Evolutionary conservation across 2,797 vertebrate genomes (phyloP).

Genomic region (Chrysolophus pictus): DNA sequence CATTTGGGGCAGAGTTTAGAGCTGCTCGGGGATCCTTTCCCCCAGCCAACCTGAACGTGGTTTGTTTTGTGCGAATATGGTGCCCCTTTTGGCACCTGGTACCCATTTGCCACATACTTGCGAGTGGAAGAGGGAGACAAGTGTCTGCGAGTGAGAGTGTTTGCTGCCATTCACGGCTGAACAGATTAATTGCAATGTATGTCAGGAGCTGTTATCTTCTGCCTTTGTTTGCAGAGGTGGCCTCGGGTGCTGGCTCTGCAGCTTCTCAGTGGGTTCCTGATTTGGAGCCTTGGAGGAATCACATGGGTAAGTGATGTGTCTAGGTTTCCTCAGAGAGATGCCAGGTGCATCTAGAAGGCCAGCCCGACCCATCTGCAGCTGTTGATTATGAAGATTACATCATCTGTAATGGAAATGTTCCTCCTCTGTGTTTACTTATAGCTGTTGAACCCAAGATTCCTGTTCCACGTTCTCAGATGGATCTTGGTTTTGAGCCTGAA

Average conservation of each 20-base stretch:
- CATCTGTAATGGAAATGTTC: too few relatives aligned
- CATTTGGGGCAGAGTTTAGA: neutral
- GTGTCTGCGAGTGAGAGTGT: neutral
- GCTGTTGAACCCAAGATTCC: too few relatives aligned
- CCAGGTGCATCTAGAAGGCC: too few relatives aligned
- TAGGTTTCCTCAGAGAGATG: neutral
- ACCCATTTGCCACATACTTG: neutral
- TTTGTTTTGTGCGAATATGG: neutral
- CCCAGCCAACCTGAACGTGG: too few relatives aligned
- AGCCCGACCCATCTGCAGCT: too few relatives aligned
- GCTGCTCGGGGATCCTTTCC: neutral
- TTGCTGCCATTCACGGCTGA: neutral
- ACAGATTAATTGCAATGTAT: neutral
- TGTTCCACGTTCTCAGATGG: too few relatives aligned
- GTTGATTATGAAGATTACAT: too few relatives aligned
- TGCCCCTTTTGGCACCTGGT: neutral
- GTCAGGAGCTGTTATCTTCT: neutral
- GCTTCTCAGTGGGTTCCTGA: neutral
- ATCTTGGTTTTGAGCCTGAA: too few relatives aligned
- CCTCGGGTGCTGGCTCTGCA: neutral
- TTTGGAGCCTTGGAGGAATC: too few relatives aligned
- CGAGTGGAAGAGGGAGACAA: neutral
- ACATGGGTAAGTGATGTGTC: neutral
- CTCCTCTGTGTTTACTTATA: too few relatives aligned
- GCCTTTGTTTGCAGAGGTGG: neutral